Conservation (phyloP, 2,888 invertebrate genomes). For the Pterostichus madidus region DNA sequence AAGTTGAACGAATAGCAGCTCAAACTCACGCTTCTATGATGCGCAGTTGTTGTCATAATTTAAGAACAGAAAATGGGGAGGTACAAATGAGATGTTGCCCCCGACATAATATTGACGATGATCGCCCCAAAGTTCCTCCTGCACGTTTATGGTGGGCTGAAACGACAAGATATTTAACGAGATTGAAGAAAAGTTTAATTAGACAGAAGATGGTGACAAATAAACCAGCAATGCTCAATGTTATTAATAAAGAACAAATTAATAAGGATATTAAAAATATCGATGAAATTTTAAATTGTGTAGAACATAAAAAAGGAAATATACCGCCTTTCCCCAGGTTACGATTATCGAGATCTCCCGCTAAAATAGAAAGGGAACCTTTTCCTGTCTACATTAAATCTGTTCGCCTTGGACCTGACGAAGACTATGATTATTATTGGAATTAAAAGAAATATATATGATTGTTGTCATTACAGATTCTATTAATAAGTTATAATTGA, state of each 20-base stretch:
- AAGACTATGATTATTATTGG: background rate
- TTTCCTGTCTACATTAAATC: slow-evolving; percentile 74
- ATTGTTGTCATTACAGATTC: too few relatives aligned
- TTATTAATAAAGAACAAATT: slow-evolving; percentile 39
- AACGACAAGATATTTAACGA: slow-evolving; percentile 74
- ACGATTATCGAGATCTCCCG: slow-evolving; percentile 72
- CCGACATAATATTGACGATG: slow-evolving; percentile 21
- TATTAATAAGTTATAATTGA: too few relatives aligned
- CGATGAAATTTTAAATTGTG: slow-evolving; percentile 67
- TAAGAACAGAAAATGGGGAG: slow-evolving; percentile 54
- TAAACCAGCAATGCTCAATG: slow-evolving; percentile 23
- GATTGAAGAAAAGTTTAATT: slow-evolving; percentile 72
- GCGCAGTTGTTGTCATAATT: slow-evolving; percentile 75
- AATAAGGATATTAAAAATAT: slow-evolving; percentile 56
- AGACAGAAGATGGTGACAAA: slow-evolving; percentile 73
- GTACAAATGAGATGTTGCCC: slow-evolving; percentile 30
- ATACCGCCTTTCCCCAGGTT: slow-evolving; percentile 75
- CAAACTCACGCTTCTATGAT: slow-evolving; percentile 84
- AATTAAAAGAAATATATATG: too few relatives aligned
- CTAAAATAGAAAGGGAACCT: slow-evolving; percentile 70
- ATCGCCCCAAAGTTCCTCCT: slow-evolving; percentile 68
- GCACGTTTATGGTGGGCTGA: slow-evolving; percentile 76
- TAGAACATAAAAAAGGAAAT: slow-evolving; percentile 71
- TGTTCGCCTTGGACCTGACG: slow-evolving; percentile 69
- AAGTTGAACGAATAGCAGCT: slow-evolving; percentile 83